Conservation (phyloP, 2,888 invertebrate genomes). For the Diabrotica balteata region DNA sequence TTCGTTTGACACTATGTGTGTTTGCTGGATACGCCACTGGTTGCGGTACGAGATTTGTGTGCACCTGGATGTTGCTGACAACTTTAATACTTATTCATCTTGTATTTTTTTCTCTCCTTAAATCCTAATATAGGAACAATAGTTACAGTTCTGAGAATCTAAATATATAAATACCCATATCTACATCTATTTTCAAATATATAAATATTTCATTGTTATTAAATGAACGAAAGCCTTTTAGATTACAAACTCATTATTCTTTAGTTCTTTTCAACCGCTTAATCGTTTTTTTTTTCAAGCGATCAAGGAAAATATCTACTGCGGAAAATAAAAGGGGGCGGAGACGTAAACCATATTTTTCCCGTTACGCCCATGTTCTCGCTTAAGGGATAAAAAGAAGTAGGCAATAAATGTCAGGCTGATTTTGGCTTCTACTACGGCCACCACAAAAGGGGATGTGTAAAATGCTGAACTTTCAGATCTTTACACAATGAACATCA, state of each 20-base stretch:
- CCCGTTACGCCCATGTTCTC: slow-evolving; percentile 24
- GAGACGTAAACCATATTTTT: slow-evolving; percentile 18
- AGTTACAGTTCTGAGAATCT: too few species aligned
- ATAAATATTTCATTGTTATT: too few species aligned
- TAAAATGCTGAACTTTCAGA: slow-evolving; percentile 43
- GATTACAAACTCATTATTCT: slow-evolving; percentile 11
- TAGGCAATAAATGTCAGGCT: slow-evolving; percentile 46
- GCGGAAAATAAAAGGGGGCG: slow-evolving; percentile 20
- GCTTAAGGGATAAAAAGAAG: slow-evolving; percentile 25
- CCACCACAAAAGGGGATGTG: slow-evolving; percentile 43
- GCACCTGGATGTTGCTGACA: too few species aligned
- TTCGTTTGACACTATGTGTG: too few species aligned
- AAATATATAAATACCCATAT: too few species aligned
- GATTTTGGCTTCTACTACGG: slow-evolving; percentile 41
- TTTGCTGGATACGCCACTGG: too few species aligned
- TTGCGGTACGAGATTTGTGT: too few species aligned
- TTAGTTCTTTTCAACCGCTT: slow-evolving; percentile 9
- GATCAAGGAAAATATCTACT: slow-evolving; percentile 3
- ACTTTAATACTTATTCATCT: too few species aligned
- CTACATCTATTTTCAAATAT: too few species aligned
- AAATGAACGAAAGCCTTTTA: too few species aligned
- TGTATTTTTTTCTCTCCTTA: too few species aligned
- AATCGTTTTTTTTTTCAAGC: slow-evolving; percentile 14
- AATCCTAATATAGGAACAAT: too few species aligned
- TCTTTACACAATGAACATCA: slow-evolving; percentile 40